These are phyloP conservation scores for Dasypogon diadema DNA, from an alignment of 2,888 invertebrate genomes.

Conservation along the genomic window DNA sequence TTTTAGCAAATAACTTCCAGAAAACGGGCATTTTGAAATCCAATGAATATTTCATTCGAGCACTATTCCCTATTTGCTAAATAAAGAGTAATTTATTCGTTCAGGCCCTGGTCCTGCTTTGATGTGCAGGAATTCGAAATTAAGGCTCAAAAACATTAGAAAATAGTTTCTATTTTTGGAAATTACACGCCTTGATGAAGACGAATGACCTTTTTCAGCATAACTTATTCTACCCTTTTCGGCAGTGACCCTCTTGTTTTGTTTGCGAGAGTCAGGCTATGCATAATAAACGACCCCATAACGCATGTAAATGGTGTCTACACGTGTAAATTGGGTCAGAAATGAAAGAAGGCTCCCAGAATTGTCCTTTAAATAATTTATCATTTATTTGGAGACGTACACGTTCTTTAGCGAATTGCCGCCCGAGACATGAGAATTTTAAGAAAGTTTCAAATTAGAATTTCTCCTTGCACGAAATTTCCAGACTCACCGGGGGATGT, in stretches of 20 bases:
- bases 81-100: not conserved
- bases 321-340: slow-evolving; percentile 39
- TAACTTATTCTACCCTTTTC: slow-evolving; percentile 33
- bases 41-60: slow-evolving; percentile 22
- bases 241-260: slow-evolving; percentile 24
- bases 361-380: slow-evolving; percentile 46
- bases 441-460: not conserved
- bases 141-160: slow-evolving; percentile 22
- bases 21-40: not conserved
- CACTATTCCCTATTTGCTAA: not conserved
- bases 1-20: not conserved
- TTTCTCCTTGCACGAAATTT: no score
- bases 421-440: not conserved
- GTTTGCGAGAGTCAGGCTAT: slow-evolving; percentile 25
- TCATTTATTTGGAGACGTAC: slow-evolving; percentile 26
- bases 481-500: no score
- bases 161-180: slow-evolving; percentile 41
- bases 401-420: not conserved
- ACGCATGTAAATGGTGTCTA: slow-evolving; percentile 32
- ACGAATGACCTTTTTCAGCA: slow-evolving; percentile 30
- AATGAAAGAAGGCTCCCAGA: not conserved
- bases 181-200: slow-evolving; percentile 40
- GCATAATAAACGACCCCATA: slow-evolving; percentile 44
- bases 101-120: not conserved
- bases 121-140: not conserved